Evolutionary conservation across 2,888 invertebrate species (phyloP).

Genomic region (Dioctria linearis): DNA sequence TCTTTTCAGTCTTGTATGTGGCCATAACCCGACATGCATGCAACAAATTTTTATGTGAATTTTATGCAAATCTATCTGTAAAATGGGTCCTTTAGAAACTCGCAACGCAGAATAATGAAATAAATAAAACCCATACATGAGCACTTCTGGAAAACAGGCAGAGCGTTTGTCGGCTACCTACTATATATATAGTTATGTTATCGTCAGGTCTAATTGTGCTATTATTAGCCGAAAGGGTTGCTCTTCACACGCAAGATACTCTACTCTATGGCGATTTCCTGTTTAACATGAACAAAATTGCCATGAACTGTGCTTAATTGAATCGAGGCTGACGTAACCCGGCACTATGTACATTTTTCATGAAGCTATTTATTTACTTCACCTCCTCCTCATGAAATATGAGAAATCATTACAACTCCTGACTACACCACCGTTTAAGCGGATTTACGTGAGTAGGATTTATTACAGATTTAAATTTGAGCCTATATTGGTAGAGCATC

Average conservation of each 20-base stretch:
- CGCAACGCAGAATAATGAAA: conserved; percentile 18
- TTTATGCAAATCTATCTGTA: conserved; percentile 33
- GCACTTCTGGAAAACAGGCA: background rate
- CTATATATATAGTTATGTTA: background rate
- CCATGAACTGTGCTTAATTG: conserved; percentile 31
- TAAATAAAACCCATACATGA: background rate
- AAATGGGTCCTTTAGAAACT: conserved; percentile 29
- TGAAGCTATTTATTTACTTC: background rate
- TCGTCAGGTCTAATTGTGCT: conserved; percentile 39
- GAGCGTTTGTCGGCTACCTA: background rate
- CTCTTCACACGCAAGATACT: conserved; percentile 46
- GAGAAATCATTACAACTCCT: conserved; percentile 23
- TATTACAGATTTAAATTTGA: background rate
- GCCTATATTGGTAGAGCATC: too few relatives aligned
- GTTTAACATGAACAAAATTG: conserved; percentile 6
- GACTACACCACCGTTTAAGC: too few relatives aligned
- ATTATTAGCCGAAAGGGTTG: conserved; percentile 40
- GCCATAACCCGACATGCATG: conserved; percentile 27
- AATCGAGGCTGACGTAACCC: conserved; percentile 4
- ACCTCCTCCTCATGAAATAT: conserved; percentile 25
- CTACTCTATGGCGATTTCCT: conserved; percentile 16
- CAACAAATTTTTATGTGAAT: conserved; percentile 48
- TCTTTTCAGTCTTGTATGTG: background rate
- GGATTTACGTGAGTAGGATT: conserved; percentile 10
- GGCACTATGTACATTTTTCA: conserved; percentile 8